Percentiles rank a stretch among this genome's conserved stretches.
These are phyloP conservation scores for Danio rerio DNA, from an alignment of 2,113 vertebrate species.

Conservation along the genomic window DNA sequence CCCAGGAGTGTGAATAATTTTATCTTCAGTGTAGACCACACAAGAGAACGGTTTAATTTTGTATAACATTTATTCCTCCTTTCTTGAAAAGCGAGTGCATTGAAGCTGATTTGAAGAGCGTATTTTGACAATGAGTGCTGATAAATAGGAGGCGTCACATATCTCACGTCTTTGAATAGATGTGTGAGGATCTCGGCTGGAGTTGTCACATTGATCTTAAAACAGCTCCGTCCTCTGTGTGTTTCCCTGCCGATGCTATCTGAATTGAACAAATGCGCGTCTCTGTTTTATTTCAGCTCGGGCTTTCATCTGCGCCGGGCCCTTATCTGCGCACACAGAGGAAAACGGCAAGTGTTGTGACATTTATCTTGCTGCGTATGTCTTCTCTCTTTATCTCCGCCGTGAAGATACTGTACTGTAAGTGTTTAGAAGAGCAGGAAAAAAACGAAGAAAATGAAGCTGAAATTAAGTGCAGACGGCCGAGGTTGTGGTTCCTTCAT, in stretches of 20 bases:
- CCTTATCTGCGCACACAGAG: conserved; percentile 66
- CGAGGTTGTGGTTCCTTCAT: not conserved
- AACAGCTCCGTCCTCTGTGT: conserved; percentile 56
- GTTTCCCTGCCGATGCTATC: conserved; percentile 73
- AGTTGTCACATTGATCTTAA: conserved; percentile 61
- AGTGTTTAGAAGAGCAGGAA: conserved; percentile 59
- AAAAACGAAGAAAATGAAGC: conserved; percentile 55
- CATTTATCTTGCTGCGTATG: conserved; percentile 69
- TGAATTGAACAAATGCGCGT: conserved; percentile 68
- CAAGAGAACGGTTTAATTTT: conserved; percentile 6
- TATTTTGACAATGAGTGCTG: conserved; percentile 29
- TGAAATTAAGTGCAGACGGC: conserved; percentile 46
- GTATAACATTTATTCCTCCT: not conserved
- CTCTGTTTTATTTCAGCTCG: conserved; percentile 69
- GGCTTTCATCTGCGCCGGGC: conserved; percentile 71
- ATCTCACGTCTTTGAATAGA: conserved; percentile 48
- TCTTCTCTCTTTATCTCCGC: conserved; percentile 58
- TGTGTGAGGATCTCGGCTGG: conserved; percentile 48
- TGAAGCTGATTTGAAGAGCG: conserved; percentile 26
- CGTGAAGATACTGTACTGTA: conserved; percentile 55
- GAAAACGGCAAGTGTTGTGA: conserved; percentile 64
- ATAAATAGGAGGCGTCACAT: conserved; percentile 31
- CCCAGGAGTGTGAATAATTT: too few species aligned
- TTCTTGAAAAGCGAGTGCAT: conserved; percentile 7
- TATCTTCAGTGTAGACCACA: not conserved